Evolutionary conservation across 2,797 vertebrate species (phyloP), one percentile per base, ranked within the genome.

Genomic region (Picus viridis): DNA sequence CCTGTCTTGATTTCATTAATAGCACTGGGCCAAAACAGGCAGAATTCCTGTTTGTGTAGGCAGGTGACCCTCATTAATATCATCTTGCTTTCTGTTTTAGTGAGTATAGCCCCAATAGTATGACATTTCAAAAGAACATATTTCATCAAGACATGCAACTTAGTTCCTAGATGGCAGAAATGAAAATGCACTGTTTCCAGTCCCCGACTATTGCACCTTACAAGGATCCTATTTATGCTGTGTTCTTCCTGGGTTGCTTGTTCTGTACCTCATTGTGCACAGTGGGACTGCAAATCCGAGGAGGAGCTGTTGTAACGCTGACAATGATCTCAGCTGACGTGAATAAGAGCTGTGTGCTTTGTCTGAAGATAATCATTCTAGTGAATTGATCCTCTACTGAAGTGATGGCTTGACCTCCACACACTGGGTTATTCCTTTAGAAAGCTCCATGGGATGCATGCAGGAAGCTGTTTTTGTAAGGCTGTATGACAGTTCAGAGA

Each of bases 11-110:
- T 93, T 93, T 95, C 89, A 86, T 92, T 94, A 96, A 86, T 86
- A 90, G 76, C 39, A 64, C 43, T 90, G 82, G 84, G 67, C 88
- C 61, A 94, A 94, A 78, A n/a, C 63, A 77, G 84, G 70, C 84
- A 93, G 79, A 96, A 94, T 93, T 94, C 92, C 93, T 96, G 86
- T 95, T 95, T 93, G 92, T 91, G 93, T 94, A 89, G 94, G 88
- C 92, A 94, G 86, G 88, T 94, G 79, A 90, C 54, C 92, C 65
- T 89, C 73, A 93, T 67, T 95, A 90, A 45, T 88, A 77, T 85
- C 51, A 77, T 77, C 59, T 88, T 87, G 75, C 72, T 94, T 93
- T 95, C 92, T 96, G 75, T 89, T 93, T 92, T 89, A 79, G 36
- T 86, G 47, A 80, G 39, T 77, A 57, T 89, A 93, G 47, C 59